phyloP scores from a whole-genome alignment of 1,140 invertebrate species.

The Drosophila paulistorum region DNA sequence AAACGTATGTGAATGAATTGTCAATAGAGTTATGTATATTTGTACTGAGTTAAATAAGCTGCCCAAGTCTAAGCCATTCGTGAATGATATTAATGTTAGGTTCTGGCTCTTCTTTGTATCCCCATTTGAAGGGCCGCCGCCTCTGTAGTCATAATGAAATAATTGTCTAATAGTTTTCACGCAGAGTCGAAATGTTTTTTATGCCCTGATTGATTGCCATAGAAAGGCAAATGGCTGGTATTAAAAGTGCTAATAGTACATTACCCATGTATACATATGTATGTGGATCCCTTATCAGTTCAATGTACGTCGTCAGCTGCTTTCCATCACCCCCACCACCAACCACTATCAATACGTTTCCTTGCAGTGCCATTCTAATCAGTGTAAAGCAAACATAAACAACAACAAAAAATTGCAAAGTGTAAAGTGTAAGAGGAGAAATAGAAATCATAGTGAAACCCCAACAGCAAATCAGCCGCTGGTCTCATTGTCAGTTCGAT shows the following conservation, averaged over 20 bases:
- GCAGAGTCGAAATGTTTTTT: conserved; percentile 31
- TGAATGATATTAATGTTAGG: neutral
- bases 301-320: conserved; percentile 36
- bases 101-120: neutral
- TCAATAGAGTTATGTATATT: no score
- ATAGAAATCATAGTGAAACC: conserved; percentile 3
- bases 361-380: conserved; percentile 27
- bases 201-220: conserved; percentile 48
- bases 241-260: conserved; percentile 1
- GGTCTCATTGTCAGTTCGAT: conserved; percentile 54
- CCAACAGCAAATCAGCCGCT: conserved; percentile 29
- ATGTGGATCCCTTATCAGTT: conserved; percentile 26
- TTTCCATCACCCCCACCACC: conserved; percentile 24
- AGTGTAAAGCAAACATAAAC: conserved; percentile 45
- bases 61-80: no score
- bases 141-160: neutral
- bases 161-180: conserved; percentile 38
- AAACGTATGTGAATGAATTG: no score
- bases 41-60: no score
- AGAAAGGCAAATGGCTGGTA: conserved; percentile 8
- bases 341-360: conserved; percentile 18
- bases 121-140: neutral
- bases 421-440: conserved; percentile 43
- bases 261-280: neutral
- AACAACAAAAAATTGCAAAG: conserved; percentile 40